Evolutionary conservation across 2,113 vertebrate species (phyloP).

Genomic region (Plecotus auritus): DNA sequence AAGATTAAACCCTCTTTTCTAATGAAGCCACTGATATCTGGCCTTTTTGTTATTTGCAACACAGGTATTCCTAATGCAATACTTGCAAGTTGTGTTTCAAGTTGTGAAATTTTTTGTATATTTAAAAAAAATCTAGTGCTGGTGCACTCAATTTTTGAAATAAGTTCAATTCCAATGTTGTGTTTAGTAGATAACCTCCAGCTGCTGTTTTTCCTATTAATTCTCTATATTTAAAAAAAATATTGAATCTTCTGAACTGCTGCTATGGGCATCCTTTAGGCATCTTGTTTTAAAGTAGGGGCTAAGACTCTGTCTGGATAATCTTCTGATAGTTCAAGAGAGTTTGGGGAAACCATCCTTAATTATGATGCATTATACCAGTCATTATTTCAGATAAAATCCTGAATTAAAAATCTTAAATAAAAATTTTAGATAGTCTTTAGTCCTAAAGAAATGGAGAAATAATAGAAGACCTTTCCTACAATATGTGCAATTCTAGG

Average conservation of each 20-base stretch:
- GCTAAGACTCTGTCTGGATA: neutral
- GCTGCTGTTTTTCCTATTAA: neutral
- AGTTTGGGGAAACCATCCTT: neutral
- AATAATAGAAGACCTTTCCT: neutral
- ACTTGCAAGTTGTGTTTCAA: neutral
- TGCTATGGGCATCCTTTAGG: neutral
- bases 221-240: neutral
- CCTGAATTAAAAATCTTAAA: neutral
- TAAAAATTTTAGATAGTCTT: neutral
- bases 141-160: neutral
- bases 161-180: neutral
- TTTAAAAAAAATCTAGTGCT: neutral
- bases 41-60: neutral
- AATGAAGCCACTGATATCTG: neutral
- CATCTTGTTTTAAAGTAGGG: neutral
- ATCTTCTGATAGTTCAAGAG: neutral
- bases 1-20: neutral
- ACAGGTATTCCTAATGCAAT: neutral
- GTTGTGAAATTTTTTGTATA: neutral
- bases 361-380: neutral
- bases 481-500: neutral
- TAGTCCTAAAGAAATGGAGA: neutral
- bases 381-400: neutral
- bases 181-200: neutral
- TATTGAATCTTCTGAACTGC: neutral